These are phyloP conservation scores for Isurus oxyrinchus DNA, from an alignment of 2,113 vertebrate genomes.

Conservation along the genomic window DNA sequence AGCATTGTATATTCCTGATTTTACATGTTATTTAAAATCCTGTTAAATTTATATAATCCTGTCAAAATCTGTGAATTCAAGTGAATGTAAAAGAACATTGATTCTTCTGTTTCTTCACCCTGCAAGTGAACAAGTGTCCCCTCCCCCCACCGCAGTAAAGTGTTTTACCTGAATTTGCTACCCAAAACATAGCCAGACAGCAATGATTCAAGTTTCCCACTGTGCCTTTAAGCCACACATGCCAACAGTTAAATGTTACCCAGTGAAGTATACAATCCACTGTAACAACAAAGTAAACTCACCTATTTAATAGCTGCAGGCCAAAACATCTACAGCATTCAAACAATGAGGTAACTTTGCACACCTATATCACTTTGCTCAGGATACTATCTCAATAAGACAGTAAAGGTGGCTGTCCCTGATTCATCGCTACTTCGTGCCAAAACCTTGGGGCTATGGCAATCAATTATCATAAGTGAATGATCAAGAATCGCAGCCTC, in stretches of 20 bases:
- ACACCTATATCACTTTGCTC: not conserved
- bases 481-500: not conserved
- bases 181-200: not conserved
- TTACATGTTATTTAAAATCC: not conserved
- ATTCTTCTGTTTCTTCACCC: not conserved
- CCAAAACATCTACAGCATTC: not conserved
- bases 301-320: not conserved
- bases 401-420: not conserved
- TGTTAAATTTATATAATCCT: not conserved
- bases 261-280: slow-evolving; percentile 3
- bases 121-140: not conserved
- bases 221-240: not conserved
- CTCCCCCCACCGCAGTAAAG: not conserved
- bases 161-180: slow-evolving; percentile 8
- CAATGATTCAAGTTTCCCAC: not conserved
- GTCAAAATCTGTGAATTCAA: not conserved
- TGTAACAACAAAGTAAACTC: not conserved
- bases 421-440: not conserved
- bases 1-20: not conserved
- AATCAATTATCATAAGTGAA: not conserved
- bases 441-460: not conserved
- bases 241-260: not conserved
- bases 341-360: not conserved
- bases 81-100: not conserved
- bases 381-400: not conserved